Evolutionary conservation across 2,888 invertebrate genomes (phyloP).

Genomic region (Tholera decimalis): DNA sequence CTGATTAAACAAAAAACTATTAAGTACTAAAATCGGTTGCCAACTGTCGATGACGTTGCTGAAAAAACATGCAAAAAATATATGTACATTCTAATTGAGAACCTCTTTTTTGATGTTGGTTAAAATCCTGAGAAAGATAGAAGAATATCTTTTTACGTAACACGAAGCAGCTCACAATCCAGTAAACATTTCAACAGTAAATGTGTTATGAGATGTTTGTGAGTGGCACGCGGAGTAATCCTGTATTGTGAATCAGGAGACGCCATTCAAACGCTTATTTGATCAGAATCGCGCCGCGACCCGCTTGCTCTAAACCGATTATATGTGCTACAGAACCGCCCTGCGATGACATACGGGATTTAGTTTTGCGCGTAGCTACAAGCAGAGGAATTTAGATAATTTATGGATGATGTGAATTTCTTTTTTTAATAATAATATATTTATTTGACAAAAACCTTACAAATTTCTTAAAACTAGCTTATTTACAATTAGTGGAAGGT

Average conservation of each 20-base stretch:
- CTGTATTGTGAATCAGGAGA: constrained; percentile 52
- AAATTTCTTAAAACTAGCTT: too few species aligned
- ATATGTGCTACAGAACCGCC: constrained; percentile 54
- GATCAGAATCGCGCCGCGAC: constrained; percentile 58
- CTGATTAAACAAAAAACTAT: too few species aligned
- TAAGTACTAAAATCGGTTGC: too few species aligned
- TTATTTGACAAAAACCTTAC: too few species aligned
- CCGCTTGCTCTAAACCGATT: constrained; percentile 63
- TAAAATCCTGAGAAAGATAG: neutral
- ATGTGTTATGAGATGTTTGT: constrained; percentile 45
- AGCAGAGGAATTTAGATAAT: neutral
- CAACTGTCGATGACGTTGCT: too few species aligned
- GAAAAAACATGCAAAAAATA: too few species aligned
- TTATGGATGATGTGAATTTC: neutral
- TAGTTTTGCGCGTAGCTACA: neutral
- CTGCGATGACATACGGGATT: constrained; percentile 20
- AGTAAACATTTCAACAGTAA: constrained; percentile 45
- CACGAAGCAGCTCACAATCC: constrained; percentile 26
- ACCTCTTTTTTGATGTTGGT: too few species aligned
- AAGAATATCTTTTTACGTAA: constrained; percentile 4
- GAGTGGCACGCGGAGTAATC: constrained; percentile 47
- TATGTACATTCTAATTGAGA: too few species aligned
- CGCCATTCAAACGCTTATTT: constrained; percentile 63
- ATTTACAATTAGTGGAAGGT: too few species aligned
- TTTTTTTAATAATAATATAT: neutral